Base-by-base conservation (phyloP, 2,113 vertebrate species). In the Pardalotus punctatus region DNA sequence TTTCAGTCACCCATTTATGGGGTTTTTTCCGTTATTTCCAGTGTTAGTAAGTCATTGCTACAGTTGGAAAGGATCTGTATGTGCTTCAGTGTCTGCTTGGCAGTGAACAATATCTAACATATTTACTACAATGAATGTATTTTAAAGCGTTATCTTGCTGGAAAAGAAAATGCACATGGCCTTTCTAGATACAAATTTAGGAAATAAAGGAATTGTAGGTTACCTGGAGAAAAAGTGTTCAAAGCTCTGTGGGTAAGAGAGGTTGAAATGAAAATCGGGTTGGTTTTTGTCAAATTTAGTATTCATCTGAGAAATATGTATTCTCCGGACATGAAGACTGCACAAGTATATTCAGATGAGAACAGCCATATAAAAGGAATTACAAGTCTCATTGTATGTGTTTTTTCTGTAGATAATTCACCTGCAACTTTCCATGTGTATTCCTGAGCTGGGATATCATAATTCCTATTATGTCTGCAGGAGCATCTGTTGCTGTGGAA, bases 361-460 rank as follows among this genome's bases (percentile, higher is more conserved):
- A 86, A 58, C 11, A 81, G 29, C 27, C 50, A 22, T 57, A 47
- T n/a, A 56, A 61, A 81, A 77, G 14, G 6, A 57, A 57, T 73
- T 78, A 69, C 4, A 42, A 23, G 65, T 79, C 29, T 50, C 19
- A 43, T 22, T 60, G 36, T 12, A 14, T 65, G 31, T 15, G 8
- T 57, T 69, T 80, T 83, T 87, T 15, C 64, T 88, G 74, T 80
- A 88, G 12, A 35, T 65, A 76, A 82, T 60, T 62, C 12, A 77
- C 18, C 29, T 78, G 12, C 33, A 62, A 6, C 18, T 74, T 83
- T 51, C n/a, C 31, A 15, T 12, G 12, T 27, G 2, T 67, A 15
- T 83, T 88, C 17, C 53, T 90, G 64, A 72, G 56, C 50, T 80
- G 29, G 29, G 33, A 70, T 57, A 61, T 33, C 23, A 7, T 45